Base-by-base conservation (phyloP, 2,888 invertebrate genomes). In the Itoplectis maculator region DNA sequence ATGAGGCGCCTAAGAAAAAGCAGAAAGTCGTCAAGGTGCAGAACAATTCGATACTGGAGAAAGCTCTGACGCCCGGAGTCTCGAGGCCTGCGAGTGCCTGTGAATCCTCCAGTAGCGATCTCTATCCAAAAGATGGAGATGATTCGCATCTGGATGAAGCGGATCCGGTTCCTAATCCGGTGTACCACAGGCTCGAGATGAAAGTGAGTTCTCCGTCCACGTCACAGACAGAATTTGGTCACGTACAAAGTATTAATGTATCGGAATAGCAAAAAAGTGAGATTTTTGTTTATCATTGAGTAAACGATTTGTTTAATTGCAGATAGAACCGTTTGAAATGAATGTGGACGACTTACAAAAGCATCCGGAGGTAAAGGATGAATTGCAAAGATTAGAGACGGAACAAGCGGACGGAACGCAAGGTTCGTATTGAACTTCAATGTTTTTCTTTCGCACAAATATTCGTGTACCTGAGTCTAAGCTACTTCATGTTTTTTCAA, bases 261-360 rank as follows among this genome's bases (percentile, higher is more conserved):
- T 29, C 29, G 29, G 29, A 29, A 29, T 8, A 68, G 8, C 15
- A 7, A 49, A 35, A 29, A 56, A 35, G n/a, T 59, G 7, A 37
- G n/a, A 20, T 35, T 5, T 47, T 8, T 45, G 69, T 15, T 20
- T 20, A 29, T 61, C 7, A 35, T 18, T 49, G 5, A 56, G 23
- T 40, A 5, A 49, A 37, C 18, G 9, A 42, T 23, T 75, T 49
- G n/a, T 35, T 66, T 7, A 45, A 78, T 78, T 82, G 8, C 80
- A 91, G 91, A 88, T 90, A 59, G 92, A 92, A 86, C 92, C 91
- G 40, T 87, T 91, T 69, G 92, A 92, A 78, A 79, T 90, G 47
- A 79, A 84, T 2, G 74, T 86, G 11, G 91, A 91, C n/a, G 90
- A 90, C 20, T 83, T 90, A 42, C 88, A 88, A 23, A 91, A 88